Evolutionary conservation across 2,797 vertebrate species (phyloP).

Genomic region (Leptatherina wallacei): DNA sequence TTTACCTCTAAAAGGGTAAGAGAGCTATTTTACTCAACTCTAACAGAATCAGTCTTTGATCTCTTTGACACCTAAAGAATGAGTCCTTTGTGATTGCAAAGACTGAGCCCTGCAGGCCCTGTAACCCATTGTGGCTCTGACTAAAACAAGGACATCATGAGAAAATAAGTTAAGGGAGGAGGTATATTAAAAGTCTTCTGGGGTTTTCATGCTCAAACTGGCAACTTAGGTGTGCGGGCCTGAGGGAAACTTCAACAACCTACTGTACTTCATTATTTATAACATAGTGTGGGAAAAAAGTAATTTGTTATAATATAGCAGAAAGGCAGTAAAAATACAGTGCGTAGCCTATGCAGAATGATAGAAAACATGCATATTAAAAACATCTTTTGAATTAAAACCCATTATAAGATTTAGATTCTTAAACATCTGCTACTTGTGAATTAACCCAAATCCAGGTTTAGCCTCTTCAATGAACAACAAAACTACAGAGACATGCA

Average conservation of each 20-base stretch:
- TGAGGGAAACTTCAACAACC: not conserved
- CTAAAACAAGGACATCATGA: conserved; percentile 41
- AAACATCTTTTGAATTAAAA: not conserved
- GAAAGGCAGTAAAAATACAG: not conserved
- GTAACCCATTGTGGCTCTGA: conserved; percentile 48
- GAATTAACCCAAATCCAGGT: not conserved
- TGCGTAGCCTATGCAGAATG: not conserved
- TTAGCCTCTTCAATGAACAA: not conserved
- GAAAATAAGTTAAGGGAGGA: conserved; percentile 34
- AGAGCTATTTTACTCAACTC: conserved; percentile 22
- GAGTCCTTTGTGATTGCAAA: conserved; percentile 24
- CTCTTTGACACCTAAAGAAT: conserved; percentile 41
- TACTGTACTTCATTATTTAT: not conserved
- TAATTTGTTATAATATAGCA: not conserved
- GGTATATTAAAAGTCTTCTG: conserved; percentile 51
- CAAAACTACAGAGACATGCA: not conserved
- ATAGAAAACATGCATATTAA: not conserved
- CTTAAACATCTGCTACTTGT: not conserved
- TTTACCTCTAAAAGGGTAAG: conserved; percentile 10
- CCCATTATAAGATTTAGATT: not conserved
- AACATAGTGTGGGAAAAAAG: not conserved
- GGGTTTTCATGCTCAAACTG: conserved; percentile 31
- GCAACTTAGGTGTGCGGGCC: conserved; percentile 43
- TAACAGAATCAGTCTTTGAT: conserved; percentile 34
- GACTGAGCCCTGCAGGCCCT: conserved; percentile 37